Percentiles rank a stretch among this genome's conserved stretches.
Conservation (phyloP, 1,140 invertebrate genomes). For the Pseudomyrmex dendroicus region DNA sequence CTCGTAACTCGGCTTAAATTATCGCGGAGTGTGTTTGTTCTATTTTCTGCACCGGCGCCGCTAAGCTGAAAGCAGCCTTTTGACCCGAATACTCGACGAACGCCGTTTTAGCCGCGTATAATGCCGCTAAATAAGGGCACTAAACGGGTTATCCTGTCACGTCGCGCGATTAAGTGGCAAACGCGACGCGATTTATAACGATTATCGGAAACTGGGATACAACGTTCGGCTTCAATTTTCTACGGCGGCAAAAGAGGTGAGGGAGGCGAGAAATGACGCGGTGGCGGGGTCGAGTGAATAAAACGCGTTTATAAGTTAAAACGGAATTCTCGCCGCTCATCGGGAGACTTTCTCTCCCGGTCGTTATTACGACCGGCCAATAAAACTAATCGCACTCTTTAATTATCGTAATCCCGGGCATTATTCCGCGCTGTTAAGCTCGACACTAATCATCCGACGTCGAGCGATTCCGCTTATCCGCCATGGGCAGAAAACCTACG, state of each 20-base stretch:
- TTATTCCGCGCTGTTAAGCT: constrained; percentile 65
- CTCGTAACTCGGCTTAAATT: constrained; percentile 60
- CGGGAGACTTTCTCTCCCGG: constrained; percentile 27
- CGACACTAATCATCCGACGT: constrained; percentile 66
- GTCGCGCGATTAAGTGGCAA: constrained; percentile 38
- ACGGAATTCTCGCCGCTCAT: constrained; percentile 19
- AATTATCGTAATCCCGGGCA: constrained; percentile 56
- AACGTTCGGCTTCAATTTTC: constrained; percentile 10
- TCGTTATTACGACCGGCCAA: constrained; percentile 48
- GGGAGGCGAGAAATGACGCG: not conserved
- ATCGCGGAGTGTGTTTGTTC: constrained; percentile 58
- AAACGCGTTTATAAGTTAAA: constrained; percentile 43
- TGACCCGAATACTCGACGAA: constrained; percentile 32
- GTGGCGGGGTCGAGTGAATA: constrained; percentile 15
- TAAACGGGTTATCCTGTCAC: constrained; percentile 43
- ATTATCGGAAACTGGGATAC: constrained; percentile 29
- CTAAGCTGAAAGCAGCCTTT: constrained; percentile 43
- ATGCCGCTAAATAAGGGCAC: constrained; percentile 51
- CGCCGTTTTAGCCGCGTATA: constrained; percentile 42
- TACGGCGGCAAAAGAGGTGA: too few relatives aligned
- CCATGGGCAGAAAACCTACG: constrained; percentile 61
- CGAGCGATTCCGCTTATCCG: constrained; percentile 57
- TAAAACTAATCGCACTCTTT: constrained; percentile 58
- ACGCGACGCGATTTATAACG: constrained; percentile 39
- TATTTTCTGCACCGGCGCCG: constrained; percentile 9